A percentile compares a stretch with the other conserved stretches of the same genome.
These are phyloP conservation scores for Arctocebus calabarensis DNA, from an alignment of 2,797 vertebrate species.

Conservation along the genomic window DNA sequence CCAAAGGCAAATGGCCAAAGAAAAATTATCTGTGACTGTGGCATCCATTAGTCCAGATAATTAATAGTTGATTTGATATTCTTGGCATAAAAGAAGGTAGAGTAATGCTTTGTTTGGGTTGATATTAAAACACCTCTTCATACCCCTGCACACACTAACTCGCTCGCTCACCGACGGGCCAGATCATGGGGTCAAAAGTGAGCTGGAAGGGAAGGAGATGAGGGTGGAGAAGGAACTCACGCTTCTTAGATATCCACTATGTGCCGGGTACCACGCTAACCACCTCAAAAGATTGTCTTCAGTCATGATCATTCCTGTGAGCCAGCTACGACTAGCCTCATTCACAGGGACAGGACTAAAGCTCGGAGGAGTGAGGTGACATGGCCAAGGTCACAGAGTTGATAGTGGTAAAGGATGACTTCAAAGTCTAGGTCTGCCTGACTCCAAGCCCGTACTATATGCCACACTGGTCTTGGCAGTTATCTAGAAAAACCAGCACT, in stretches of 20 bases:
- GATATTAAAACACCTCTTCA: constrained; percentile 43
- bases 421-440: background rate
- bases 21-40: constrained; percentile 60
- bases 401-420: background rate
- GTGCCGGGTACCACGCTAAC: background rate
- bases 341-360: background rate
- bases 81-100: constrained; percentile 64
- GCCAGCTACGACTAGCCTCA: background rate
- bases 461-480: background rate
- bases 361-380: background rate
- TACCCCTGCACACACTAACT: background rate
- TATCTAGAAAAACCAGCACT: background rate
- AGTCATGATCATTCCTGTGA: background rate
- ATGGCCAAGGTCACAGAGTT: background rate
- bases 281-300: background rate
- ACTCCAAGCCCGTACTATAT: background rate
- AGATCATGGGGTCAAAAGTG: constrained; percentile 56
- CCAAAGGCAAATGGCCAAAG: constrained; percentile 74
- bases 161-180: background rate
- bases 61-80: constrained; percentile 70
- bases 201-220: constrained; percentile 58
- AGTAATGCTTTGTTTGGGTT: constrained; percentile 65
- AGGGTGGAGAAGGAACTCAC: constrained; percentile 27
- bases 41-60: constrained; percentile 59
- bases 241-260: background rate